Evolutionary conservation across 2,888 invertebrate species (phyloP), one percentile per base, ranked within the genome.

Genomic region (Tipula lateralis): DNA sequence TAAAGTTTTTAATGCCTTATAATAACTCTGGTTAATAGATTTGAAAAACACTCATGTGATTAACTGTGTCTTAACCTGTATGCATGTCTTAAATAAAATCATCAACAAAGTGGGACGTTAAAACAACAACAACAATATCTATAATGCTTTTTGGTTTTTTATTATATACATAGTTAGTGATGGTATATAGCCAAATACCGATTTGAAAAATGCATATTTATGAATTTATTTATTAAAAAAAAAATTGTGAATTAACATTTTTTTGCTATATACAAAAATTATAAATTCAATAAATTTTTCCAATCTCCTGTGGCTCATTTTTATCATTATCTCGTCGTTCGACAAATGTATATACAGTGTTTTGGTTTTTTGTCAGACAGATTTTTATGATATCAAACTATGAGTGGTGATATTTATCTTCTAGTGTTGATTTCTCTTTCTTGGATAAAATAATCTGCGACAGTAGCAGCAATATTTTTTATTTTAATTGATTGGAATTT

Each of bases 251-350:
- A 82, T 82, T 82, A 82, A 82, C 82, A 82, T 82, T 82, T 82
- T 82, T 82, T 29, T 30, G 1, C 32, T 13, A 1, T 81, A 81
- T 16, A n/a, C 29, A 30, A 82, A 82, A 82, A 82, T 82, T 82
- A 82, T 30, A 30, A 82, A 82, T 82, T 82, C 82, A 82, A 82
- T 82, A 82, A 82, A 30, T 82, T 82, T 82, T 82, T 82, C n/a
- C 29, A 82, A 82, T 82, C 82, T 82, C 82, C 82, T 82, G 82
- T 82, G 82, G 82, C 32, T 82, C 32, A 30, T 82, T 82, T 82
- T 82, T 30, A 32, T 82, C 82, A 82, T 82, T 82, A 32, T 82
- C 32, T 82, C 32, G 29, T 29, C 32, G 82, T n/a, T n/a, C n/a
- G n/a, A n/a, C n/a, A n/a, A n/a, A n/a, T 44, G n/a, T 44, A n/a